Evolutionary conservation across 2,113 vertebrate species (phyloP), one percentile per base, ranked within the genome.

Genomic region (Antigone vipio): DNA sequence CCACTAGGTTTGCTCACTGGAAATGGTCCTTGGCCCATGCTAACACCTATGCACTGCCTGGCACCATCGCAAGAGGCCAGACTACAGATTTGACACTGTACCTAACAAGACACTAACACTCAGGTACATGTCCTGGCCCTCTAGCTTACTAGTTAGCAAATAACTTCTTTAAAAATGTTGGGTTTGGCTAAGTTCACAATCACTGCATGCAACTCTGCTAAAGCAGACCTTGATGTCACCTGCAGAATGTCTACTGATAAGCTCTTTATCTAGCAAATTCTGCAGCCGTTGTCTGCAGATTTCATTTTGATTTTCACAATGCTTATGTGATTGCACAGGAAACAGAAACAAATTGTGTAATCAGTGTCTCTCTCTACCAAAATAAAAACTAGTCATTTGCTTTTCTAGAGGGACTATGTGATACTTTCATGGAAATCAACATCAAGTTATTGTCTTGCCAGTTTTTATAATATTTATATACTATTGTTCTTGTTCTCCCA

Each of bases 251-350:
- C 15, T 73, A 13, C 58, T 53, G n/a, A 53, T 35, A 76, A 86
- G 10, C 30, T 80, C 0, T 0, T 45, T 85, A n/a, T 45, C 21
- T 55, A 80, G 64, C 30, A 91, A 59, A 87, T 92, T 63, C 42
- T 63, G 29, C 40, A 78, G 38, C 47, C 23, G 26, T 60, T 94
- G 69, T 89, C 85, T 91, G 30, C 34, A 87, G 52, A 89, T 87
- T 86, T 89, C 89, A 60, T 89, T 95, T 83, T 92, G 86, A 38
- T 47, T 75, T n/a, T 47, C 73, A 94, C 86, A 95, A 94, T 94
- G 84, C 60, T 87, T 63, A 29, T 89, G 52, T 92, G 93, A 96
- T 96, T 96, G 64, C 44, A 75, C 35, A 75, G 44, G 64, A 95
- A 95, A 92, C 22, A 81, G 75, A 91, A 88, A 80, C 45, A 88